Percentiles rank a stretch among this genome's conserved stretches.
phyloP scores from a whole-genome alignment of 1,140 invertebrate genomes.

The Samia ricini region DNA sequence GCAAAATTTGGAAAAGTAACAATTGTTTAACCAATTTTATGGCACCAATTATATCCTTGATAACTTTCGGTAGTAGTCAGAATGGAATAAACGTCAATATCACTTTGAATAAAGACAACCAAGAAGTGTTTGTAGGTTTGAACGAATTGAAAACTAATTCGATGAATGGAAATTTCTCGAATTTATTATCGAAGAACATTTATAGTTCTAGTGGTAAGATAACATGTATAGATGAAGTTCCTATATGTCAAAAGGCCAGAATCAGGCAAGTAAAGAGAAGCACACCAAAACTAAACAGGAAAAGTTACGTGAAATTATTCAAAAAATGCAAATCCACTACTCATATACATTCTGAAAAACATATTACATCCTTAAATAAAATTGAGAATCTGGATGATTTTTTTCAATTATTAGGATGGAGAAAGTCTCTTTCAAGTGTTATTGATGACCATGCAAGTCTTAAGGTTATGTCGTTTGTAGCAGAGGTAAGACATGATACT shows the following conservation, averaged over 20 bases:
- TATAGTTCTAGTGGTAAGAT: background rate
- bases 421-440: constrained; percentile 28
- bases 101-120: background rate
- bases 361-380: constrained; percentile 38
- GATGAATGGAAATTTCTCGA: background rate
- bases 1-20: background rate
- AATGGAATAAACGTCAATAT: background rate
- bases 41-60: background rate
- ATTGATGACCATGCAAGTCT: constrained; percentile 29
- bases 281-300: constrained; percentile 25
- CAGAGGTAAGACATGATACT: constrained; percentile 25
- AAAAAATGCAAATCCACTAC: constrained; percentile 62
- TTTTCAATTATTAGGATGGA: constrained; percentile 44
- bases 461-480: constrained; percentile 33
- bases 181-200: background rate
- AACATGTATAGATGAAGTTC: background rate
- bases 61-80: background rate
- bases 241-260: background rate
- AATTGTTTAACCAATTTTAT: background rate
- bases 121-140: background rate
- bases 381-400: constrained; percentile 57
- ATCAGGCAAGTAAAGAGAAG: background rate
- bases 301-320: constrained; percentile 43
- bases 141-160: background rate
- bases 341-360: constrained; percentile 32